These are phyloP conservation scores for Cercopithecus mona DNA, from an alignment of 2,113 vertebrate genomes.

Conservation along the genomic window DNA sequence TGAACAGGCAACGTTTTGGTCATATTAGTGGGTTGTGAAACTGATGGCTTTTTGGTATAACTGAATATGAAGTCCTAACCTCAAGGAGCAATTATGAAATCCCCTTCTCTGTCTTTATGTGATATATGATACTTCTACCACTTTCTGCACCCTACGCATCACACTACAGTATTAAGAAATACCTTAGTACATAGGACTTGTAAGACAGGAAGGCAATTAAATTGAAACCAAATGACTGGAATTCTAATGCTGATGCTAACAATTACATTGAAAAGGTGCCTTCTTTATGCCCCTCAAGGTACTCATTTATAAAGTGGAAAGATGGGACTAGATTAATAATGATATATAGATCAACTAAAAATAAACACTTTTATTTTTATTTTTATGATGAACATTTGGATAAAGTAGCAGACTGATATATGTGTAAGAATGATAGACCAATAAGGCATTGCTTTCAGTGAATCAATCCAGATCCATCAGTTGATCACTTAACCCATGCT, in stretches of 20 bases:
- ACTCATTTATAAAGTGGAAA: not conserved
- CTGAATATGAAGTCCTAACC: constrained; percentile 11
- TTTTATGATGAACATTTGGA: not conserved
- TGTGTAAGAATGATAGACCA: not conserved
- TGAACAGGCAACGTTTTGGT: not conserved
- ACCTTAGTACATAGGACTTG: not conserved
- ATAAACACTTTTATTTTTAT: not conserved
- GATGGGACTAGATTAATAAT: not conserved
- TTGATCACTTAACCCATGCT: not conserved
- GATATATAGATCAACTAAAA: not conserved
- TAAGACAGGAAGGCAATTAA: not conserved
- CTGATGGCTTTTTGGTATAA: not conserved
- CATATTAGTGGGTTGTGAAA: not conserved
- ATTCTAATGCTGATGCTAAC: not conserved
- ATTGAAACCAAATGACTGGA: not conserved
- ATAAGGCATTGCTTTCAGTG: not conserved
- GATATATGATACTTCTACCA: not conserved
- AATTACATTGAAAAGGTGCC: not conserved
- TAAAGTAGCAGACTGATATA: not conserved
- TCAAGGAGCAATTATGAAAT: not conserved
- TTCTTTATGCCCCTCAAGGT: not conserved
- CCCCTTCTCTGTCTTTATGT: not conserved
- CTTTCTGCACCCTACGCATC: not conserved
- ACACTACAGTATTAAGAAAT: not conserved
- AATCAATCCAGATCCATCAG: not conserved